phyloP scores from a whole-genome alignment of 2,888 invertebrate genomes.

The Beris morrisii region DNA sequence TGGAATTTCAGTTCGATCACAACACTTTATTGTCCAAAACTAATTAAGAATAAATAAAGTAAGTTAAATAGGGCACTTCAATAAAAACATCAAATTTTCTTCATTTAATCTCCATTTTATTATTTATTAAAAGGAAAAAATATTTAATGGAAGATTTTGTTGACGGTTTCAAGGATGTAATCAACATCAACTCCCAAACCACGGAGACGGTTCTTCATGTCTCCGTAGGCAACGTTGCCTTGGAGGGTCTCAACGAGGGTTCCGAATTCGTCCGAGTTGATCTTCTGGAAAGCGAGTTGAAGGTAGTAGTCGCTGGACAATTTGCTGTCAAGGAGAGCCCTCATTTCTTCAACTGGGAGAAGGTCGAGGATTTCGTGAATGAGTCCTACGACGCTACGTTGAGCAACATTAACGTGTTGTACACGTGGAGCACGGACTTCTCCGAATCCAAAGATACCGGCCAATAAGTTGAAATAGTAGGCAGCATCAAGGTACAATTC shows the following conservation, averaged over 20 bases:
- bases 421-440: constrained; percentile 13
- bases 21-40: no score
- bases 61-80: no score
- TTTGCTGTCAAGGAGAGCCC: background rate
- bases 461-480: constrained; percentile 34
- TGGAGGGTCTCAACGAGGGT: no score
- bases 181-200: constrained; percentile 33
- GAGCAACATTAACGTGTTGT: background rate
- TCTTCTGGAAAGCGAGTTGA: background rate
- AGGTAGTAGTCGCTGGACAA: constrained; percentile 30
- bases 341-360: constrained; percentile 27
- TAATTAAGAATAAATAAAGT: no score
- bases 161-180: constrained; percentile 24
- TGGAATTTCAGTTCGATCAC: no score
- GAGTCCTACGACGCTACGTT: constrained; percentile 11
- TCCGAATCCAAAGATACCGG: constrained; percentile 33
- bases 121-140: no score
- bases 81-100: no score
- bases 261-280: no score
- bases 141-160: constrained; percentile 27
- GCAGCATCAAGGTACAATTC: background rate
- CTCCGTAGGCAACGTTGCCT: no score
- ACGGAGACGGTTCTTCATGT: constrained; percentile 10
- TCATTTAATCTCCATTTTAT: no score
- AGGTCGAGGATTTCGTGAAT: constrained; percentile 29